phyloP scores from a whole-genome alignment of 2,113 vertebrate genomes.

The western clawed frog (Xenopus tropicalis) region UCB_Xtro_10.0 CM004446.2:14171501-14172000 shows the following conservation, averaged over 20 bases:
- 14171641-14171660: neutral
- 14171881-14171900: neutral
- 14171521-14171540: no score
- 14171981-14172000: neutral
- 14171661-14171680: slow-evolving; percentile 13
- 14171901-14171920: slow-evolving; percentile 25
- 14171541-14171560: no score
- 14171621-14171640: no score
- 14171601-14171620: no score
- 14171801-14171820: slow-evolving; percentile 32
- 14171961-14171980: slow-evolving; percentile 12
- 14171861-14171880: slow-evolving; percentile 10
- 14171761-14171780: slow-evolving; percentile 6
- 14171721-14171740: slow-evolving; percentile 25
- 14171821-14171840: slow-evolving; percentile 29
- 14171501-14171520: no score
- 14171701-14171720: slow-evolving; percentile 26
- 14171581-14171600: no score
- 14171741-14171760: slow-evolving; percentile 41
- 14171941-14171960: slow-evolving; percentile 22
- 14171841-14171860: slow-evolving; percentile 9
- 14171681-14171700: neutral
- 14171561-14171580: no score
- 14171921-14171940: slow-evolving; percentile 8
- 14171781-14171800: slow-evolving; percentile 6